Conservation (phyloP, 1,140 invertebrate species). For the Euwallacea similis region DNA sequence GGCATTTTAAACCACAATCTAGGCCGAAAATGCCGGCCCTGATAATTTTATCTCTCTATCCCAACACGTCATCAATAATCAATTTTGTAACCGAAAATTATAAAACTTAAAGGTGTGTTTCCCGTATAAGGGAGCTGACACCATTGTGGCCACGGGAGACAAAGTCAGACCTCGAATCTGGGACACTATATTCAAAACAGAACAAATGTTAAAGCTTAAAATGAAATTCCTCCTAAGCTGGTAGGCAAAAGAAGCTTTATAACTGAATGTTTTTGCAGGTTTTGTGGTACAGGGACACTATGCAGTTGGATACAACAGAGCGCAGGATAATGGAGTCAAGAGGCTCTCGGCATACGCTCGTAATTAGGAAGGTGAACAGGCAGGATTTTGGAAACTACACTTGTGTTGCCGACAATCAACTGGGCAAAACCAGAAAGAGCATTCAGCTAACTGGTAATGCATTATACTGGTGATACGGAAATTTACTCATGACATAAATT, state of each 20-base stretch:
- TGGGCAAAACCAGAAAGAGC: slow-evolving; percentile 64
- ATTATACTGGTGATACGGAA: neutral
- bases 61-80: no score
- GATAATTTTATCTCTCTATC: no score
- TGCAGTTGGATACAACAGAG: slow-evolving; percentile 68
- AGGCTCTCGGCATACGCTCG: slow-evolving; percentile 65
- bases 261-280: slow-evolving; percentile 56
- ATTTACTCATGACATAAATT: neutral
- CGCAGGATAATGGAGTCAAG: slow-evolving; percentile 65
- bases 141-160: no score
- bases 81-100: no score
- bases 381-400: slow-evolving; percentile 72
- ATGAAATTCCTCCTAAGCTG: slow-evolving; percentile 4
- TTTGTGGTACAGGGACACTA: slow-evolving; percentile 68
- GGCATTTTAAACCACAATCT: neutral
- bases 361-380: slow-evolving; percentile 66
- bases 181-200: neutral
- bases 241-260: neutral
- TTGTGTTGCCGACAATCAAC: slow-evolving; percentile 67
- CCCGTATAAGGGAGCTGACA: no score
- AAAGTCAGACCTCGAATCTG: no score
- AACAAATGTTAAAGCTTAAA: slow-evolving; percentile 1
- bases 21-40: no score
- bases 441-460: slow-evolving; percentile 65
- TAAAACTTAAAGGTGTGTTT: no score